Percentiles rank a stretch among this genome's conserved stretches.
These are phyloP conservation scores for Andrena flavipes DNA, from an alignment of 2,888 invertebrate genomes.

Conservation along the genomic window DNA sequence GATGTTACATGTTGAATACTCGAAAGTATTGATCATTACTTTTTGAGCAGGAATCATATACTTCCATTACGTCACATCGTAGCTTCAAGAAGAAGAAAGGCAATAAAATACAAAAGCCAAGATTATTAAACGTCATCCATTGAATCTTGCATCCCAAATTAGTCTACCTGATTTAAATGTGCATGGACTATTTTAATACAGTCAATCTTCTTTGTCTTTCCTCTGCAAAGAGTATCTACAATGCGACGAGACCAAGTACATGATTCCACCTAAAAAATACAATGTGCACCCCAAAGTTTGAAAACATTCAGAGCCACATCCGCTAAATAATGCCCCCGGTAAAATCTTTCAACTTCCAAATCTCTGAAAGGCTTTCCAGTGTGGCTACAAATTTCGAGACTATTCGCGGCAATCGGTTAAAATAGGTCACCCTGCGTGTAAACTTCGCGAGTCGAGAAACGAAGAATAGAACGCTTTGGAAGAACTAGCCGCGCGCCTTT, in stretches of 20 bases:
- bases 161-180: too few species aligned
- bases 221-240: background rate
- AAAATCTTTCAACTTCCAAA: background rate
- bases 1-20: too few species aligned
- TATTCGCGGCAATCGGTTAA: background rate
- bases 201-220: background rate
- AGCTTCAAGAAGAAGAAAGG: too few species aligned
- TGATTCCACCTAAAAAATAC: background rate
- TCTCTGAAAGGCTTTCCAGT: background rate
- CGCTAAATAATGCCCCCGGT: background rate
- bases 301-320: background rate
- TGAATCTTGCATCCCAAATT: too few species aligned
- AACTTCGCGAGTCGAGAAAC: conserved; percentile 45
- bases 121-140: too few species aligned
- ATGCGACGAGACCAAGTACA: background rate
- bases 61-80: too few species aligned
- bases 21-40: too few species aligned
- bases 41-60: too few species aligned
- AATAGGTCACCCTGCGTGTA: conserved; percentile 15
- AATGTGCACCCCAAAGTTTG: background rate
- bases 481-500: conserved; percentile 45
- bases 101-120: too few species aligned
- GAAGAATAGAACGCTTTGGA: conserved; percentile 38
- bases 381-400: background rate
- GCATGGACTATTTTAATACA: too few species aligned